Percentiles rank a stretch among this genome's conserved stretches.
Conservation (phyloP, 1,140 invertebrate species). For the Drosophila eugracilis region DNA sequence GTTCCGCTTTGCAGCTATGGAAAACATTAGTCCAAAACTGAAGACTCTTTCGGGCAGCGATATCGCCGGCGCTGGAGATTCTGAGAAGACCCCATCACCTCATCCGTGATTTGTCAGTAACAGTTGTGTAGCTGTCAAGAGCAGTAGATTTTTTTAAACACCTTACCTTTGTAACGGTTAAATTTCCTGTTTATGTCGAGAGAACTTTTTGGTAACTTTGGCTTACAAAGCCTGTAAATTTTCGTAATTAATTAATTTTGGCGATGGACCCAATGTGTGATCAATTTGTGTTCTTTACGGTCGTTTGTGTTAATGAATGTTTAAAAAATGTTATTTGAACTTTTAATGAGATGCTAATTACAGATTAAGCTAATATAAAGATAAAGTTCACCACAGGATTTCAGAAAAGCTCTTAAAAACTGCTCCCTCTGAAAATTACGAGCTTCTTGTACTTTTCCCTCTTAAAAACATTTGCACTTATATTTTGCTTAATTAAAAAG, state of each 20-base stretch:
- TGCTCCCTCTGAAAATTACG: neutral
- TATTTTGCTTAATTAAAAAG: conserved; percentile 37
- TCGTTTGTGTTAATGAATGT: too few relatives aligned
- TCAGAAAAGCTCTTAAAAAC: neutral
- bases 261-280: neutral
- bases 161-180: conserved; percentile 26
- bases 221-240: conserved; percentile 18
- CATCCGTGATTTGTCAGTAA: conserved; percentile 22
- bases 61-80: conserved; percentile 61
- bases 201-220: conserved; percentile 1
- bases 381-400: too few relatives aligned
- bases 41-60: conserved; percentile 15
- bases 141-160: too few relatives aligned
- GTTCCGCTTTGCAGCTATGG: neutral
- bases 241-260: conserved; percentile 6
- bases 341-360: too few relatives aligned
- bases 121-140: conserved; percentile 8
- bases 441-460: neutral
- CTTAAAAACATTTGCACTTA: neutral
- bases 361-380: too few relatives aligned
- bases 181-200: conserved; percentile 23
- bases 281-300: too few relatives aligned
- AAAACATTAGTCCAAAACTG: conserved; percentile 9
- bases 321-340: too few relatives aligned
- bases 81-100: conserved; percentile 28